Evolutionary conservation across 2,888 invertebrate genomes (phyloP).

Genomic region (Amphipyra berbera): DNA sequence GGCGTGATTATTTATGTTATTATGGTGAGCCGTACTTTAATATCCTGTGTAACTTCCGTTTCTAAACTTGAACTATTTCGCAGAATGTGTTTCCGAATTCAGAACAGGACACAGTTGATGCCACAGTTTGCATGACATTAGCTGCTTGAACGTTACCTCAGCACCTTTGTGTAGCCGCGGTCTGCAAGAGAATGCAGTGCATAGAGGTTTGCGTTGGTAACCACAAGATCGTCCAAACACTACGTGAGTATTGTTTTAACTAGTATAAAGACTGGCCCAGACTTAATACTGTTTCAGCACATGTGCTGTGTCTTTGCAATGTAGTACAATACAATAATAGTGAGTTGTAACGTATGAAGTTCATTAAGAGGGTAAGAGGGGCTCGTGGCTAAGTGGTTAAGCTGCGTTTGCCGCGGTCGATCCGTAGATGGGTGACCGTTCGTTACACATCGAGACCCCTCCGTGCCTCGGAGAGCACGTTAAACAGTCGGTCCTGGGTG

Average conservation of each 20-base stretch:
- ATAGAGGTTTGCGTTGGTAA: not conserved
- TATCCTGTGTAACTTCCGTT: slow-evolving; percentile 9
- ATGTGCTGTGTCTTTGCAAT: too few species aligned
- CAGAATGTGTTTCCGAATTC: slow-evolving; percentile 19
- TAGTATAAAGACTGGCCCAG: not conserved
- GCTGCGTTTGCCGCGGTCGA: too few species aligned
- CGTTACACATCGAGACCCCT: too few species aligned
- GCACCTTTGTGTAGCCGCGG: slow-evolving; percentile 9
- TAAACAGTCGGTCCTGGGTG: too few species aligned
- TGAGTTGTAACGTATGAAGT: too few species aligned
- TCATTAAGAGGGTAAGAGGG: too few species aligned
- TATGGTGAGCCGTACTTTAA: not conserved
- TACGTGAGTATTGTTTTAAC: slow-evolving; percentile 17
- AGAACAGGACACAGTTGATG: slow-evolving; percentile 10
- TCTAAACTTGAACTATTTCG: slow-evolving; percentile 24
- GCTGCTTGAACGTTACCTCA: slow-evolving; percentile 1
- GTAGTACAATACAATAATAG: too few species aligned
- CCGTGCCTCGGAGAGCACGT: too few species aligned
- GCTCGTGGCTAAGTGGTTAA: too few species aligned
- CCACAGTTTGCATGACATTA: slow-evolving; percentile 36
- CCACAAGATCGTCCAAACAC: not conserved
- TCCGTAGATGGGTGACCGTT: too few species aligned
- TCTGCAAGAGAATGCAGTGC: slow-evolving; percentile 4
- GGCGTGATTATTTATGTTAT: too few species aligned
- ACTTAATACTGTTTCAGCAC: not conserved